Evolutionary conservation across 2,797 vertebrate species (phyloP), one percentile per base, ranked within the genome.

Genomic region (Knipowitschia caucasica): DNA sequence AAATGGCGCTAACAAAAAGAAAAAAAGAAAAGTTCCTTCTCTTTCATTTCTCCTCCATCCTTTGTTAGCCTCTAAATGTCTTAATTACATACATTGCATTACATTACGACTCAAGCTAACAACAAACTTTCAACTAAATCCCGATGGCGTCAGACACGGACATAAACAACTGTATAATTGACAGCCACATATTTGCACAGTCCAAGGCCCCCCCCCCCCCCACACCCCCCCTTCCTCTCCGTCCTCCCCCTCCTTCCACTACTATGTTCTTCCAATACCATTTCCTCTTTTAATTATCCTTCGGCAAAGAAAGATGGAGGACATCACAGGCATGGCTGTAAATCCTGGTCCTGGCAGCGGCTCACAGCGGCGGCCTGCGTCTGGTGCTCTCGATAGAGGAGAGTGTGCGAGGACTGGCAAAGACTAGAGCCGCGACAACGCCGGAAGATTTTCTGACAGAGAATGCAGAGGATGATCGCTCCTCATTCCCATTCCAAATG

Each of bases 221-320:
- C n/a, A n/a, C n/a, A n/a, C n/a, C 27, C 26, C 27, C 27, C 27
- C 7, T 30, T 30, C 2, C 27, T n/a, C n/a, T n/a, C n/a, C 36
- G 9, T 66, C 67, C 77, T 73, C 63, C 57, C 59, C 44, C 17
- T 73, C 69, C 73, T 77, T 74, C 81, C 84, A 81, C 73, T 78
- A 75, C 81, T 85, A 81, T 86, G 82, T 87, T 88, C 87, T 87
- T 85, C 85, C 85, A 87, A 83, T 76, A 86, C 83, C 82, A 85
- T 88, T 87, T 88, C 83, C 85, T 87, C 84, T 89, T 89, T 91
- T 91, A 92, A 92, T 92, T 91, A 91, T 89, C 88, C 86, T 80
- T 75, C 72, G 80, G 81, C 80, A 87, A 80, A 86, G 42, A 44
- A 86, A 81, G 86, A 89, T 84, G 84, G 84, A 84, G 78, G 73